A percentile compares a stretch with the other conserved stretches of the same genome.
Conservation (phyloP, 2,797 vertebrate species). For the Benthosema pterotum region DNA sequence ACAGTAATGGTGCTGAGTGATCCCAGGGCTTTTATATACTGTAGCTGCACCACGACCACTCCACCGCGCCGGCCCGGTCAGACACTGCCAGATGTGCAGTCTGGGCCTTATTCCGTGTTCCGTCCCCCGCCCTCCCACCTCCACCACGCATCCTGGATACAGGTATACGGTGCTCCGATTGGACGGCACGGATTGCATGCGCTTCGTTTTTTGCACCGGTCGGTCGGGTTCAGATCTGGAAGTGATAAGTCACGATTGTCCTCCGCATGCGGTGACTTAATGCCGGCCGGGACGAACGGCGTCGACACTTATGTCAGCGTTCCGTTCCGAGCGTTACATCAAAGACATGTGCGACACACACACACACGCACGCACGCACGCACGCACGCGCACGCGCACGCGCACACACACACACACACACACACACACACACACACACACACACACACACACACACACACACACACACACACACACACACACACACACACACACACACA, state of each 20-base stretch:
- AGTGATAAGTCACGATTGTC: slow-evolving; percentile 11
- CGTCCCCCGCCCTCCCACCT: too few species aligned
- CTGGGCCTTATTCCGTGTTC: slow-evolving; percentile 56
- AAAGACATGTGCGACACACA: slow-evolving; percentile 47
- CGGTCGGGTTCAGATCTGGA: slow-evolving; percentile 10
- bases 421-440: slow-evolving; percentile 45
- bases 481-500: too few species aligned
- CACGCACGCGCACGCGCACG: slow-evolving; percentile 41
- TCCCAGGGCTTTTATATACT: slow-evolving; percentile 60
- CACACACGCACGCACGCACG: slow-evolving; percentile 40
- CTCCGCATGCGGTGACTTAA: slow-evolving; percentile 9
- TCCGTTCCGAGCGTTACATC: slow-evolving; percentile 36
- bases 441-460: slow-evolving; percentile 43
- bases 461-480: slow-evolving; percentile 46
- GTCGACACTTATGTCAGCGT: slow-evolving; percentile 17
- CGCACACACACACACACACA: slow-evolving; percentile 43
- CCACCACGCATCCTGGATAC: slow-evolving; percentile 31
- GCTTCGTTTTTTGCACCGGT: slow-evolving; percentile 19
- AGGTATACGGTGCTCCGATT: slow-evolving; percentile 27
- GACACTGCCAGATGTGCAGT: slow-evolving; percentile 61
- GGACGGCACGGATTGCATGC: slow-evolving; percentile 4
- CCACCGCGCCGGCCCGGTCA: slow-evolving; percentile 29
- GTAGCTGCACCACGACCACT: slow-evolving; percentile 44
- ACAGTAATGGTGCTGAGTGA: slow-evolving; percentile 45
- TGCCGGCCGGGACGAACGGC: slow-evolving; percentile 20